These are phyloP conservation scores for Pipistrellus pipistrellus DNA, from an alignment of 2,797 vertebrate genomes.

Conservation along the genomic window DNA sequence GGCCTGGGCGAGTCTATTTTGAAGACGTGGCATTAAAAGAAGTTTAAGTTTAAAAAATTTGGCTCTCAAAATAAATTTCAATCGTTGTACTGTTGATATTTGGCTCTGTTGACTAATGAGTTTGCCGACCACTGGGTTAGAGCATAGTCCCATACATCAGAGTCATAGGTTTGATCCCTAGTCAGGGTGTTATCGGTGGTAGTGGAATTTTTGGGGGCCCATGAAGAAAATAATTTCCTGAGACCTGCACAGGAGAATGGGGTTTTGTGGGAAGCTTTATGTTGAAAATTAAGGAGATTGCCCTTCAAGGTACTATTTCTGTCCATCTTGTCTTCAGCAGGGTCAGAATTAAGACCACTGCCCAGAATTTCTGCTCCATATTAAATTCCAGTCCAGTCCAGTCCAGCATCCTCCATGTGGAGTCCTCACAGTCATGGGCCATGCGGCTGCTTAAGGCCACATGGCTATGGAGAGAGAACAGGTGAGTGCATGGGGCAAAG, in stretches of 20 bases:
- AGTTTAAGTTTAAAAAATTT: too few species aligned
- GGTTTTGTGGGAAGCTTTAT: not conserved
- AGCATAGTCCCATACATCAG: not conserved
- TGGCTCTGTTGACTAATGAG: too few species aligned
- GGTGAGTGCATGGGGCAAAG: not conserved
- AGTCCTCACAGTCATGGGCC: not conserved
- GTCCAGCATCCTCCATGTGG: not conserved
- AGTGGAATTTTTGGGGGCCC: not conserved
- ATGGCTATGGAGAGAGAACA: not conserved
- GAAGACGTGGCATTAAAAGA: too few species aligned
- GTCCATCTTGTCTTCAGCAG: not conserved
- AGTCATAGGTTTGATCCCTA: not conserved
- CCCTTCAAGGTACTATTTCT: not conserved
- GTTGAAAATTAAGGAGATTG: not conserved
- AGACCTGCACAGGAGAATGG: not conserved
- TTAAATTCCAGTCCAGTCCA: not conserved
- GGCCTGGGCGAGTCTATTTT: too few species aligned
- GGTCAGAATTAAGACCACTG: not conserved
- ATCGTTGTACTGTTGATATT: too few species aligned
- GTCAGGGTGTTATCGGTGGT: not conserved
- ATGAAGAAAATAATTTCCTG: not conserved
- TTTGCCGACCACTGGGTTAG: not conserved
- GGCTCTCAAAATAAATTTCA: too few species aligned
- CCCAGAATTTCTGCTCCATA: not conserved
- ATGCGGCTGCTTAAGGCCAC: not conserved